Conservation (phyloP, 1,140 invertebrate genomes). For the Papilio xuthus region DNA sequence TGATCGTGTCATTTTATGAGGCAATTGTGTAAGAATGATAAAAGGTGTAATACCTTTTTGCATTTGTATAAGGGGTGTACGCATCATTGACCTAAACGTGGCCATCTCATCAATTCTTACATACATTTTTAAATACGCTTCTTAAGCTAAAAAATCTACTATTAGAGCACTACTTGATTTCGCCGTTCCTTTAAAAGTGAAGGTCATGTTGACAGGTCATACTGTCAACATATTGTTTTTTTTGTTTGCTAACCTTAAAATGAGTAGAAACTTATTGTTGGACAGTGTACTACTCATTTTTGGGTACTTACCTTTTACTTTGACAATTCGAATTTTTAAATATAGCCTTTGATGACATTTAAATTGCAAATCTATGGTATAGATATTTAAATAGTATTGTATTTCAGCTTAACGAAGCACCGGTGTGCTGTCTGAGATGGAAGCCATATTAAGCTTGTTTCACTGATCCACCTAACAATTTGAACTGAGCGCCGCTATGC, state of each 20-base stretch:
- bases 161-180: too few relatives aligned
- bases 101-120: neutral
- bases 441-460: constrained; percentile 43
- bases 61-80: constrained; percentile 22
- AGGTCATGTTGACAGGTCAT: neutral
- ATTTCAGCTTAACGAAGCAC: constrained; percentile 34
- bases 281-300: too few relatives aligned
- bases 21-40: constrained; percentile 67
- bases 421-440: constrained; percentile 35
- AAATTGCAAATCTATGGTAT: neutral
- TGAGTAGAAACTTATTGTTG: too few relatives aligned
- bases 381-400: constrained; percentile 14
- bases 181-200: neutral
- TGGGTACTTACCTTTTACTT: too few relatives aligned
- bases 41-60: constrained; percentile 51
- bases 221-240: neutral
- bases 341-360: too few relatives aligned
- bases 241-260: too few relatives aligned
- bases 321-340: neutral
- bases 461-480: constrained; percentile 47
- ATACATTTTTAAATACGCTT: neutral
- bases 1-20: constrained; percentile 68
- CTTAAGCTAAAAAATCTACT: neutral
- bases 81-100: neutral
- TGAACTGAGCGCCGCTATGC: constrained; percentile 56